These are phyloP conservation scores for Saguinus midas DNA, from an alignment of 2,113 vertebrate species.

Conservation along the genomic window DNA sequence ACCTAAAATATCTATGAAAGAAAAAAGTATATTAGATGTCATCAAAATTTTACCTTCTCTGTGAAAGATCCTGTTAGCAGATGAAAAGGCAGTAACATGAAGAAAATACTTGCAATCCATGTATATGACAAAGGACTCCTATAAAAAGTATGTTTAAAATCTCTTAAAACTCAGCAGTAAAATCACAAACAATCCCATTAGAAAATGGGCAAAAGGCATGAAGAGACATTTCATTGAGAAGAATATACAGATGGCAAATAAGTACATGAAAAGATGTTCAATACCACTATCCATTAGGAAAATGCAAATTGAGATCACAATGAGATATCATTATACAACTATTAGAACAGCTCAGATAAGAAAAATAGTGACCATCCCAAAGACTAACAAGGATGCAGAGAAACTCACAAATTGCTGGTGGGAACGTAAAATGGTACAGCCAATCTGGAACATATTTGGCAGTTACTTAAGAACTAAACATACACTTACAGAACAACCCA, in stretches of 20 bases:
- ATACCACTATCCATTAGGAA: background rate
- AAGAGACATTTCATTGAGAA: background rate
- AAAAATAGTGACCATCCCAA: background rate
- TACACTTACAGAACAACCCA: background rate
- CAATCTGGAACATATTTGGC: background rate
- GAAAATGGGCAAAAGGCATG: background rate
- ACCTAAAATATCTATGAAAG: background rate
- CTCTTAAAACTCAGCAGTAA: background rate
- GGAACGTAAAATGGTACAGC: background rate
- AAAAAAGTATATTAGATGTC: background rate
- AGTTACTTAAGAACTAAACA: conserved; percentile 43
- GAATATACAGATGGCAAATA: background rate
- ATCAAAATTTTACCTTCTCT: background rate
- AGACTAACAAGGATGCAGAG: background rate
- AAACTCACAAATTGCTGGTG: conserved; percentile 20
- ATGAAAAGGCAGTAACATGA: background rate
- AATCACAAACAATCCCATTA: background rate
- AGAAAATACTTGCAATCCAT: background rate
- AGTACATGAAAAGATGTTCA: background rate
- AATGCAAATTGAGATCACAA: background rate
- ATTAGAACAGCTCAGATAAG: background rate
- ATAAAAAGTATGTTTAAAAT: background rate
- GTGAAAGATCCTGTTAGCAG: background rate
- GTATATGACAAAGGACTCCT: background rate
- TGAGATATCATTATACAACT: background rate